These are phyloP conservation scores for Rynchops niger DNA, from an alignment of 2,113 vertebrate species.

Conservation along the genomic window DNA sequence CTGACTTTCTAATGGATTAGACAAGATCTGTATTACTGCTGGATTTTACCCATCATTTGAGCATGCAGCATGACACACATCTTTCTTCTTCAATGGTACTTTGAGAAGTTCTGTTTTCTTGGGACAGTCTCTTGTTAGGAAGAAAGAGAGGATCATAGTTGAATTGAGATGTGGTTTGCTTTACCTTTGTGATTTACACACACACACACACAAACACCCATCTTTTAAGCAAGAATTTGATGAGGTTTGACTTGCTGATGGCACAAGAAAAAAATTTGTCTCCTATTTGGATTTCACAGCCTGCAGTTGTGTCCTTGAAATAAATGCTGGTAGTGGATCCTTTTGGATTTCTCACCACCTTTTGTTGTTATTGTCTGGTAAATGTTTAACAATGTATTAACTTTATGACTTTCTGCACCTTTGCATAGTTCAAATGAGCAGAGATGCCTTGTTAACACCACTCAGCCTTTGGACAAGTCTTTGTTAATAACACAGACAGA, in stretches of 20 bases:
- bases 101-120: neutral
- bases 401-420: conserved; percentile 58
- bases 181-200: neutral
- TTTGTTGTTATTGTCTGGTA: conserved; percentile 13
- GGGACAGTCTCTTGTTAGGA: neutral
- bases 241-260: neutral
- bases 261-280: neutral
- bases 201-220: accelerated
- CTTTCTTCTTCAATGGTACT: neutral
- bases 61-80: neutral
- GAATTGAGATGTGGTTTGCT: neutral
- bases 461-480: conserved; percentile 35
- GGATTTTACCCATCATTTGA: neutral
- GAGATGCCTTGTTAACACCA: conserved; percentile 54
- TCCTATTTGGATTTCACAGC: neutral
- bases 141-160: neutral
- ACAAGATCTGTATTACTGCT: neutral
- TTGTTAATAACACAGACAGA: conserved; percentile 64
- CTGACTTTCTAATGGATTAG: conserved; percentile 9
- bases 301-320: neutral
- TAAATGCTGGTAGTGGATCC: neutral
- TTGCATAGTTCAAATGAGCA: neutral
- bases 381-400: conserved; percentile 44
- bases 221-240: neutral
- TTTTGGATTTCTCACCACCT: neutral